Evolutionary conservation across 1,140 invertebrate species (phyloP).

Genomic region (Bursaphelenchus mucronatus): DNA sequence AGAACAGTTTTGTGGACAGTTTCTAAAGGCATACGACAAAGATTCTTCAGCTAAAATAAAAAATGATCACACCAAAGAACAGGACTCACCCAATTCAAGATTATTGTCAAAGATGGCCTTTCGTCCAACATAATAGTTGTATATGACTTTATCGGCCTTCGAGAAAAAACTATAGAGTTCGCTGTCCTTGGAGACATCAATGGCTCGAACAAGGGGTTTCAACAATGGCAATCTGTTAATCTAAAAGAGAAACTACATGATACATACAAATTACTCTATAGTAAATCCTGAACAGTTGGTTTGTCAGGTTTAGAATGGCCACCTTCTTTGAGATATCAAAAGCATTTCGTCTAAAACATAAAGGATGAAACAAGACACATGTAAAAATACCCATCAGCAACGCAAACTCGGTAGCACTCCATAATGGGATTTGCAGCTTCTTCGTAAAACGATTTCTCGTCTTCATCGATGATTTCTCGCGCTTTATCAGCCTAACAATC

Average conservation of each 20-base stretch:
- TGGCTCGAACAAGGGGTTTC: conserved; percentile 89
- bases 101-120: conserved; percentile 96
- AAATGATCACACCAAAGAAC: conserved; percentile 17
- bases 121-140: conserved; percentile 83
- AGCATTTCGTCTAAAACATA: conserved; percentile 68
- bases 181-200: conserved; percentile 71
- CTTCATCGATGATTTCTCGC: conserved; percentile 22
- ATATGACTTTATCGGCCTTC: conserved; percentile 78
- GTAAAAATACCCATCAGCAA: conserved; percentile 76
- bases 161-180: conserved; percentile 81
- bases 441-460: conserved; percentile 38
- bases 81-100: conserved; percentile 72
- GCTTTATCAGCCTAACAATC: conserved; percentile 38
- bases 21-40: conserved; percentile 83
- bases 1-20: conserved; percentile 74
- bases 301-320: conserved; percentile 90
- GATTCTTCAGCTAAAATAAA: conserved; percentile 76
- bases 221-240: conserved; percentile 89
- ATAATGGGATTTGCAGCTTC: conserved; percentile 53
- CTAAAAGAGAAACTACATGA: conserved; percentile 22
- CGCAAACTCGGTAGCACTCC: conserved; percentile 79
- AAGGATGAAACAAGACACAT: conserved; percentile 17
- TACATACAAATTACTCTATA: conserved; percentile 70
- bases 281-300: conserved; percentile 95
- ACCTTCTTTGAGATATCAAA: conserved; percentile 85